Conservation (phyloP, 2,113 vertebrate species). For the Lepus timidus region DNA sequence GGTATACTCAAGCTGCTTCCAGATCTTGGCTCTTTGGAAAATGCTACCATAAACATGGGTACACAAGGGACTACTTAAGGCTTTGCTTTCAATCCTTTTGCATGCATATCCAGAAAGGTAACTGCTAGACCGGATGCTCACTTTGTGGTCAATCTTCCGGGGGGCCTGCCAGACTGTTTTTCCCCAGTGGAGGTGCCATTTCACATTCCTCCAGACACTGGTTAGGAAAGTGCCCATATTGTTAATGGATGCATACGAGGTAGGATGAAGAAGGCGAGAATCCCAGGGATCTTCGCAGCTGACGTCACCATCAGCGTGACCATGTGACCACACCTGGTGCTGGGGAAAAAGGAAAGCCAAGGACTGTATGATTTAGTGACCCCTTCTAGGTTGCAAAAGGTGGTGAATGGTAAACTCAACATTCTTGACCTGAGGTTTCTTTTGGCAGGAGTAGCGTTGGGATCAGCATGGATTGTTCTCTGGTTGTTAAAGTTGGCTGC, state of each 20-base stretch:
- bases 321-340: background rate
- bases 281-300: background rate
- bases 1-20: background rate
- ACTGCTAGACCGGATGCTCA: too few relatives aligned
- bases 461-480: background rate
- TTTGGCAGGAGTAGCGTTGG: background rate
- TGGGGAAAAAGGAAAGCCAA: background rate
- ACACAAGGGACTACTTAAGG: background rate
- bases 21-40: background rate
- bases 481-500: background rate
- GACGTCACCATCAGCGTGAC: background rate
- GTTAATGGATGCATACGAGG: background rate
- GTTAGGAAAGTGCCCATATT: background rate
- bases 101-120: background rate
- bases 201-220: background rate
- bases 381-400: background rate
- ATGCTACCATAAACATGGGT: background rate
- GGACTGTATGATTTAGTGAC: background rate
- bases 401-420: too few relatives aligned
- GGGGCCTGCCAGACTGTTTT: background rate
- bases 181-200: background rate
- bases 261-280: background rate
- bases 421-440: background rate
- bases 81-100: background rate
- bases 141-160: background rate